A percentile compares a stretch with the other conserved stretches of the same genome.
Evolutionary conservation across 2,113 vertebrate species (phyloP).

Genomic region (Capreolus pygargus): DNA sequence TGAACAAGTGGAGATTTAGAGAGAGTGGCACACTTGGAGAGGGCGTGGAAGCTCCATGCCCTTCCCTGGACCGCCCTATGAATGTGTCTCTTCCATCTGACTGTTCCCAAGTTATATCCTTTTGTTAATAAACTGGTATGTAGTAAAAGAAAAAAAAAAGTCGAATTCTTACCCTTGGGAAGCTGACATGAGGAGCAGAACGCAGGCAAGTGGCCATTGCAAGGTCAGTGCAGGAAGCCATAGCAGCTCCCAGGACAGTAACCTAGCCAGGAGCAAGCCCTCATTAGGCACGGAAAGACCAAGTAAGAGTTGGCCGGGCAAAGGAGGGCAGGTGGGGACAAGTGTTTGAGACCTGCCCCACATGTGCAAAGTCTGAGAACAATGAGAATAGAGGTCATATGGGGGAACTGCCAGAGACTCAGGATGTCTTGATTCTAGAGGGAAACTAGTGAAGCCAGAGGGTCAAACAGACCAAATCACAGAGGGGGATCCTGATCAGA

Average conservation of each 20-base stretch:
- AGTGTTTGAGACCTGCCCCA: not conserved
- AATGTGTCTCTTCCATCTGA: not conserved
- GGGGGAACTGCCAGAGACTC: not conserved
- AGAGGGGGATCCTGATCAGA: not conserved
- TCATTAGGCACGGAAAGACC: not conserved
- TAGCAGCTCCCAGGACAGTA: not conserved
- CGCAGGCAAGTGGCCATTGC: not conserved
- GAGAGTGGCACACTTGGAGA: not conserved
- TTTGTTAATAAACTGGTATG: not conserved
- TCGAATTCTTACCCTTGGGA: not conserved
- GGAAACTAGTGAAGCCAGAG: not conserved
- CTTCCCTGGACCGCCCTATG: not conserved
- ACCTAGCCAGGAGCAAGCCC: not conserved
- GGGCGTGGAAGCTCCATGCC: not conserved
- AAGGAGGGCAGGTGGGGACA: not conserved
- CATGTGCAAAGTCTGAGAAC: not conserved
- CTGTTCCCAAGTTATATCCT: not conserved
- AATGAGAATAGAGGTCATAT: not conserved
- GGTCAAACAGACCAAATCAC: not conserved
- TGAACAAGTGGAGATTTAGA: not conserved
- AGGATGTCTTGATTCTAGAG: not conserved
- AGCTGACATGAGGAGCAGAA: not conserved
- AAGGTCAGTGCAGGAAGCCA: not conserved
- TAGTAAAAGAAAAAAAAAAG: not conserved
- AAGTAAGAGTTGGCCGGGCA: not conserved